phyloP scores from a whole-genome alignment of 2,797 vertebrate genomes.

The Leptoclinus maculatus region DNA sequence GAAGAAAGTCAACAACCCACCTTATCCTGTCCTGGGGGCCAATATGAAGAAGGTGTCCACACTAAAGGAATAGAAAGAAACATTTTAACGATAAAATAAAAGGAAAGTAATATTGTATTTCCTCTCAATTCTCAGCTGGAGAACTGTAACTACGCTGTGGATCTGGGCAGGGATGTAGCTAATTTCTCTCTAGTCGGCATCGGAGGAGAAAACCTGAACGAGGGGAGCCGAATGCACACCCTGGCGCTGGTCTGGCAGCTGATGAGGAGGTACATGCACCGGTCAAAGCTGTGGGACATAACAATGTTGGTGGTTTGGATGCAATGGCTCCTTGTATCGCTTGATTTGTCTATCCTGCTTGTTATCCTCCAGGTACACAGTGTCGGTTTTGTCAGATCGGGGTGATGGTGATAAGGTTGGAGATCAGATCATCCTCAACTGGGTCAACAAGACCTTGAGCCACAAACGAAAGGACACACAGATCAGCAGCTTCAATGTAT shows the following conservation, averaged over 20 bases:
- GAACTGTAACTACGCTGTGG: conserved; percentile 98
- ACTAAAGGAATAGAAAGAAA: background rate
- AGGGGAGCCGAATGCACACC: conserved; percentile 91
- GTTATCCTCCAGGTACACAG: conserved; percentile 87
- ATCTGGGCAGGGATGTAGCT: conserved; percentile 89
- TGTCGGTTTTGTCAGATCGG: conserved; percentile 92
- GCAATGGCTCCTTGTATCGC: background rate
- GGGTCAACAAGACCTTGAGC: conserved; percentile 94
- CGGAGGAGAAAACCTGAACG: conserved; percentile 92
- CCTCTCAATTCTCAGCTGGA: conserved; percentile 86
- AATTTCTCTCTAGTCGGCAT: conserved; percentile 97
- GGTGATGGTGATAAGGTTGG: conserved; percentile 93
- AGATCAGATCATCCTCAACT: conserved; percentile 93
- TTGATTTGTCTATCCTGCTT: background rate
- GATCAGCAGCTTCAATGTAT: conserved; percentile 95
- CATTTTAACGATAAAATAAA: conserved; percentile 2
- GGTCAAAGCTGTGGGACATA: too few relatives aligned
- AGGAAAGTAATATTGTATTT: conserved; percentile 23
- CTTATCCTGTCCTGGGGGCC: conserved; percentile 88
- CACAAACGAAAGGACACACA: conserved; percentile 87
- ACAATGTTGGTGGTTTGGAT: background rate
- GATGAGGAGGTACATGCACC: conserved; percentile 91
- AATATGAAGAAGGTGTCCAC: conserved; percentile 95
- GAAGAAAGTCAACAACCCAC: conserved; percentile 91
- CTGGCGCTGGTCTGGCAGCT: conserved; percentile 96